Evolutionary conservation across 1,140 invertebrate species (phyloP).

Genomic region (Meloidogyne floridensis): DNA sequence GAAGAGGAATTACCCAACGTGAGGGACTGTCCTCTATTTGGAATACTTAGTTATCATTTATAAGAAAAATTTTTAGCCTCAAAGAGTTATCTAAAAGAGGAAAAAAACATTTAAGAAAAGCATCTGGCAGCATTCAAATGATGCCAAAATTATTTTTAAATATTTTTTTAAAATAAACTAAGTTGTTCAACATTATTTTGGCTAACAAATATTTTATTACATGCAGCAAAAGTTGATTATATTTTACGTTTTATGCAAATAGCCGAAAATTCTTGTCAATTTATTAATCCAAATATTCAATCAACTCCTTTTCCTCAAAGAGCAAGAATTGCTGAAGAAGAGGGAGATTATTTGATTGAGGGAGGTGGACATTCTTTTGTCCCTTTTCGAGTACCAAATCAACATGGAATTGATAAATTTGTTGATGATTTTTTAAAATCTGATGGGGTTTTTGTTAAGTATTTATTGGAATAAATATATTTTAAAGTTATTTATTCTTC

Average conservation of each 20-base stretch:
- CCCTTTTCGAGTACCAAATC: conserved; percentile 17
- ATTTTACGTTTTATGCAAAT: conserved; percentile 65
- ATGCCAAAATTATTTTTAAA: not conserved
- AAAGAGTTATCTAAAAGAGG: no score
- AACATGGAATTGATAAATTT: conserved; percentile 59
- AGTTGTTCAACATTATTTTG: conserved; percentile 61
- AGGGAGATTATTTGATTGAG: no score
- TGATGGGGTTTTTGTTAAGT: conserved; percentile 66
- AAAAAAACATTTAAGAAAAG: no score
- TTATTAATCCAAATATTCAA: not conserved
- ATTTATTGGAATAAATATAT: not conserved
- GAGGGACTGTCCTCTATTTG: no score
- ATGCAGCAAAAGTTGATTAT: conserved; percentile 60
- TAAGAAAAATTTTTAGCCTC: no score
- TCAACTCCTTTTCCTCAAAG: not conserved
- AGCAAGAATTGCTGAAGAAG: not conserved
- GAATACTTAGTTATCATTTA: no score
- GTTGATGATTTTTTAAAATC: conserved; percentile 68
- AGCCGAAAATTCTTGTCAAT: conserved; percentile 45
- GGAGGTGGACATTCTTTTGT: no score
- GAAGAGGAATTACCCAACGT: no score
- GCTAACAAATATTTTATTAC: conserved; percentile 54
- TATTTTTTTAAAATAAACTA: conserved; percentile 11
- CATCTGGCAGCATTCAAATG: no score
- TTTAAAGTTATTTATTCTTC: conserved; percentile 67